Evolutionary conservation across 2,113 vertebrate species (phyloP), one percentile per base, ranked within the genome.

Genomic region (Platysteira castanea): DNA sequence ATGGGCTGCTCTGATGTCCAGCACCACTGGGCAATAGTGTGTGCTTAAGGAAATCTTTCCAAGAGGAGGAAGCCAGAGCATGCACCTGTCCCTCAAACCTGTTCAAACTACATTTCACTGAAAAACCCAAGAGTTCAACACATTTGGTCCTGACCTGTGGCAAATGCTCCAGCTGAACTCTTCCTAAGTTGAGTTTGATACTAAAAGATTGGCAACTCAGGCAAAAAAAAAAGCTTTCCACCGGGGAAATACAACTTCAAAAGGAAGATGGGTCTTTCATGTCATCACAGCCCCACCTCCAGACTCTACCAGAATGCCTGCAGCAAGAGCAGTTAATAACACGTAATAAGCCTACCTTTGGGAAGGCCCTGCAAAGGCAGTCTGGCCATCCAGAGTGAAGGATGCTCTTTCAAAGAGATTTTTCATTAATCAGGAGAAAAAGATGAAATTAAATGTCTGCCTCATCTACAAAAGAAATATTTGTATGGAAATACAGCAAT

Each of bases 11-110:
- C 15, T 50, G 50, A 57, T n/a, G 30, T 37, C 56, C 80, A 82
- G 46, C 27, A 67, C 13, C 68, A 50, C 50, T 15, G 21, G 44
- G 22, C 11, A 69, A 13, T 27, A 59, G 14, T 0, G 1, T 0
- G 0, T 35, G 22, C 11, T 39, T 69, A 83, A 78, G 54, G 49
- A 89, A 87, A 54, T 31, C 17, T 47, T 73, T 49, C 53, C 31
- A 83, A 77, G 70, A 70, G 3, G 41, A 67, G 21, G 39, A 94
- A 80, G 27, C 7, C 63, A 73, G 50, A 85, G 31, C 19, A 30
- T 24, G 10, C 30, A 56, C 16, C n/a, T 65, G 42, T 20, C 30
- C 19, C 27, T 84, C 44, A 69, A 71, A 44, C 31, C 30, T 41
- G 4, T 50, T 52, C 19, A 52, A 89, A 63, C 1, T 2, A 6